Evolutionary conservation across 2,797 vertebrate genomes (phyloP), one percentile per base, ranked within the genome.

Genomic region (Alectoris magna): DNA sequence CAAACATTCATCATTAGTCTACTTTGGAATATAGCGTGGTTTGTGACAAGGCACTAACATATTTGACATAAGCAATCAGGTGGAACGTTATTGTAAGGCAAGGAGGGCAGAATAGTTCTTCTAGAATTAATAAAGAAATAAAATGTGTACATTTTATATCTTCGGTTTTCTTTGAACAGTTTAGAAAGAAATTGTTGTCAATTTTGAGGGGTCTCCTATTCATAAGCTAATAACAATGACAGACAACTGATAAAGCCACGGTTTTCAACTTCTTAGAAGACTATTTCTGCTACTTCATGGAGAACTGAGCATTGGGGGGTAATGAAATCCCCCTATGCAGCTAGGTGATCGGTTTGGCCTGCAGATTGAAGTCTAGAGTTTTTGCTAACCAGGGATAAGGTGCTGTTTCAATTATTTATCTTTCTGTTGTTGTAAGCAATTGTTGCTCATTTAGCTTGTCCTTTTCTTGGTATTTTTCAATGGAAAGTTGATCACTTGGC

Each of bases 41-140:
- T 95, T 96, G 48, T 94, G 93, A 91, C 91, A 88, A 3, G 34
- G 70, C 53, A 78, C 87, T 94, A 96, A 96, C 94, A 6, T 58
- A 69, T 88, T 74, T 96, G 95, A 95, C 94, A 94, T 36, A 96
- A 93, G 71, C 91, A 96, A 97, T 96, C 81, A 89, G 80, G 75
- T 91, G 84, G 92, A 96, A 96, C 85, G 75, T 92, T 80, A 67
- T 46, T 90, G 81, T 84, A 83, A 89, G 46, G 64, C 80, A 94
- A 83, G 41, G 14, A 23, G 88, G 80, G 91, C 72, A 92, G 95
- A 94, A 73, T 84, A 46, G 69, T 14, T 58, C 9, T 84, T 94
- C 60, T 93, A 96, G 96, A 94, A 95, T 92, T 95, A 96, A 95
- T 95, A 92, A 96, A 80, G 80, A 48, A 93, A 76, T 93, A 92